phyloP scores from a whole-genome alignment of 2,113 vertebrate species.

The Phodopus roborovskii region DNA sequence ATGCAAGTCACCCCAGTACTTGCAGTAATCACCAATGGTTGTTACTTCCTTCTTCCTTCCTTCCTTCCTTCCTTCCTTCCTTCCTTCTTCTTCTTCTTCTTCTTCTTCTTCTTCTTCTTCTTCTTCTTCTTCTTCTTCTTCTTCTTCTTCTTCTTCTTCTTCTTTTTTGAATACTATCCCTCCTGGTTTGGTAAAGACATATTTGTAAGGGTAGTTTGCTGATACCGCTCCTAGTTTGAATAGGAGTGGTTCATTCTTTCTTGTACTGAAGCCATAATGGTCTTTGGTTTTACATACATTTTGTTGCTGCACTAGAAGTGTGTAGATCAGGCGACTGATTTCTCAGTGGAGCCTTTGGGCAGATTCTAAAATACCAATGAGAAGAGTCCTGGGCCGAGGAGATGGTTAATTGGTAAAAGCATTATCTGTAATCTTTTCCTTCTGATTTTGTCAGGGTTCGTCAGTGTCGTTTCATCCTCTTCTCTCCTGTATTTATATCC shows the following conservation, averaged over 20 bases:
- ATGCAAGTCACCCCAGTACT: not conserved
- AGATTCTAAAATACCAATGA: not conserved
- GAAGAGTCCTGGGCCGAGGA: not conserved
- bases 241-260: conserved; percentile 21
- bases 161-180: not conserved
- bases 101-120: too few relatives aligned
- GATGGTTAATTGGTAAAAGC: not conserved
- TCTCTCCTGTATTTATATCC: not conserved
- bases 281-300: not conserved
- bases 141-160: not conserved
- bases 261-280: not conserved
- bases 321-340: not conserved
- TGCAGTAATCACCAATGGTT: not conserved
- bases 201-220: conserved; percentile 3
- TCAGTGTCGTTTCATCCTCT: not conserved
- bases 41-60: not conserved
- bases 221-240: not conserved
- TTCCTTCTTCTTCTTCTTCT: too few relatives aligned
- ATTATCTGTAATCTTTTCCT: not conserved
- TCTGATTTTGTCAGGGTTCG: not conserved
- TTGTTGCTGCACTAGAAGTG: not conserved
- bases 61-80: too few relatives aligned
- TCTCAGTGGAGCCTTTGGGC: not conserved
- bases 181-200: not conserved
- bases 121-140: too few relatives aligned